phyloP scores from a whole-genome alignment of 2,113 vertebrate genomes.

The Cochlearius cochlearius region DNA sequence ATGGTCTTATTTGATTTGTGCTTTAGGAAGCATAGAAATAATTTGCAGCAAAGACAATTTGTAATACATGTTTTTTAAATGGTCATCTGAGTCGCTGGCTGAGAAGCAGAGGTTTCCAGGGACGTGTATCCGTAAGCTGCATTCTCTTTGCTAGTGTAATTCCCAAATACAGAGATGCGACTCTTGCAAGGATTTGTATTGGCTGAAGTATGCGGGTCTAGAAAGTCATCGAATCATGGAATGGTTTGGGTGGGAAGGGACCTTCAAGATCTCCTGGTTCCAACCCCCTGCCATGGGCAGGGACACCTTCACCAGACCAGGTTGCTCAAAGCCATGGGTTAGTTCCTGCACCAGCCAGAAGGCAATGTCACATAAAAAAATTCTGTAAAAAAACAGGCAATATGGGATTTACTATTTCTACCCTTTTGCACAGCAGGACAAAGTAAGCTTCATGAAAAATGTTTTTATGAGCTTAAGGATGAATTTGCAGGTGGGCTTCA shows the following conservation, averaged over 20 bases:
- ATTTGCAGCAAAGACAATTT: not conserved
- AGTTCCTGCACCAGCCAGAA: not conserved
- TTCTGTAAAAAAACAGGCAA: not conserved
- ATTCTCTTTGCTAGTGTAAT: not conserved
- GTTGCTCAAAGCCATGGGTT: not conserved
- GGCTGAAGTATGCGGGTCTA: not conserved
- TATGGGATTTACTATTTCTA: not conserved
- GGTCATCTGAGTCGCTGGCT: not conserved
- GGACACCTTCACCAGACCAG: not conserved
- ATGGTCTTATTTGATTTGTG: not conserved
- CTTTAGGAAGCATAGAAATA: not conserved
- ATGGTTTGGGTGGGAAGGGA: not conserved
- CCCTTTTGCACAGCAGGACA: not conserved
- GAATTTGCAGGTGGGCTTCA: not conserved
- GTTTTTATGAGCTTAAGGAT: not conserved
- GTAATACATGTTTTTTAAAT: fast-evolving
- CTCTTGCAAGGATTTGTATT: not conserved
- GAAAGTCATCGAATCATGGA: not conserved
- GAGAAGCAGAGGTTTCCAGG: not conserved
- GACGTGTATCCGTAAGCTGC: not conserved
- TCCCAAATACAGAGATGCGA: fast-evolving
- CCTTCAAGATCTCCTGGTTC: not conserved
- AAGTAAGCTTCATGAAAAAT: not conserved
- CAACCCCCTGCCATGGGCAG: no score
- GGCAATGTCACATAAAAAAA: fast-evolving